phyloP scores from a whole-genome alignment of 1,140 invertebrate species.

The Drosophila neocordata region DNA sequence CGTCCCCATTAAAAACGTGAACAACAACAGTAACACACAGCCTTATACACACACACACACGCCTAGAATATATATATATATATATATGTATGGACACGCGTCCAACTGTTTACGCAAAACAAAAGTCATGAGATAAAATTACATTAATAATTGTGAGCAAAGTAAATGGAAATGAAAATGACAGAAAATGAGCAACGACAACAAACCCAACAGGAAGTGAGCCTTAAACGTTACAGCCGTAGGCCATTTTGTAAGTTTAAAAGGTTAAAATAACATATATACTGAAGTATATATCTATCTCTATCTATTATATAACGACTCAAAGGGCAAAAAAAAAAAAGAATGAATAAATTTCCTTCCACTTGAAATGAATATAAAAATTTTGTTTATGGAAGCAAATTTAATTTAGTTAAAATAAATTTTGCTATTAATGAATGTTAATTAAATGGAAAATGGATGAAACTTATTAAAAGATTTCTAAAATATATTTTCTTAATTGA shows the following conservation, averaged over 20 bases:
- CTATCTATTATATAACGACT: no score
- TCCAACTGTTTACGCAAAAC: constrained; percentile 63
- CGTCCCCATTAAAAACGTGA: constrained; percentile 23
- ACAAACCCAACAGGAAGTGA: constrained; percentile 34
- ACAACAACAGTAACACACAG: constrained; percentile 1
- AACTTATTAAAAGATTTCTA: no score
- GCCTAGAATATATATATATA: not conserved
- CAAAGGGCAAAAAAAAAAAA: no score
- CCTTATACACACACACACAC: not conserved
- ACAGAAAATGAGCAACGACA: not conserved
- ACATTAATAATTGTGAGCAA: constrained; percentile 66
- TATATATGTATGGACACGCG: constrained; percentile 35
- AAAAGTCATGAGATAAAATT: constrained; percentile 78
- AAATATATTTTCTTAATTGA: no score
- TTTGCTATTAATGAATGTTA: no score
- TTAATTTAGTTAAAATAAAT: no score
- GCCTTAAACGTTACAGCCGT: constrained; percentile 68
- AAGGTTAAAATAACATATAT: not conserved
- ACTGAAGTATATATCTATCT: no score
- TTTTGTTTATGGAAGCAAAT: no score
- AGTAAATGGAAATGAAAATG: not conserved
- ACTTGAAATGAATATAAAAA: no score
- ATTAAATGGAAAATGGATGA: no score
- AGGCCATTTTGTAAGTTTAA: constrained; percentile 47
- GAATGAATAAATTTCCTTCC: no score